phyloP scores from a whole-genome alignment of 1,140 invertebrate species.

The Calephelis virginiensis region DNA sequence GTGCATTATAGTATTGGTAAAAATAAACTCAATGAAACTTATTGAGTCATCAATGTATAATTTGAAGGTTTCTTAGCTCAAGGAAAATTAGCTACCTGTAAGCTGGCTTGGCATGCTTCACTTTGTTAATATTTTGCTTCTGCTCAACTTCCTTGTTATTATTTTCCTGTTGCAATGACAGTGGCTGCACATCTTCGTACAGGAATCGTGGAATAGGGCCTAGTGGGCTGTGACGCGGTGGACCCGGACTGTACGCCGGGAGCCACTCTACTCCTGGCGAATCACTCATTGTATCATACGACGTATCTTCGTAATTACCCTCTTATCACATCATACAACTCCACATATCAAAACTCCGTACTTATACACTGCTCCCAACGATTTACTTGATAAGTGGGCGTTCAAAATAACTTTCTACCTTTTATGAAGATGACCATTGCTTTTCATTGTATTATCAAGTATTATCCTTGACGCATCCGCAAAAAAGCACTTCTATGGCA shows the following conservation, averaged over 20 bases:
- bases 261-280: conserved; percentile 74
- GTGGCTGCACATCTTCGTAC: conserved; percentile 69
- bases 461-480: conserved; percentile 69
- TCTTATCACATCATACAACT: conserved; percentile 35
- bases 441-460: conserved; percentile 67
- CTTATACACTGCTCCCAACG: not conserved
- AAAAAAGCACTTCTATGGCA: conserved; percentile 38
- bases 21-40: conserved; percentile 12
- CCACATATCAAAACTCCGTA: not conserved
- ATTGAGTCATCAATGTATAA: conserved; percentile 38
- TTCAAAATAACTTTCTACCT: conserved; percentile 59
- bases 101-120: conserved; percentile 71
- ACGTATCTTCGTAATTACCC: conserved; percentile 39
- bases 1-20: not conserved
- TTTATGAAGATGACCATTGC: conserved; percentile 64
- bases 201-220: conserved; percentile 69
- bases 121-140: conserved; percentile 68
- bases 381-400: conserved; percentile 46
- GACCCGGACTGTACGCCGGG: conserved; percentile 70
- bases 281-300: conserved; percentile 68
- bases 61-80: conserved; percentile 36
- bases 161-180: conserved; percentile 65
- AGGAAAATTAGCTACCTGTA: conserved; percentile 65
- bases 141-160: conserved; percentile 69
- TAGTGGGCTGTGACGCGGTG: conserved; percentile 69